Evolutionary conservation across 2,888 invertebrate genomes (phyloP).

Genomic region (Campopleginae sp.): DNA sequence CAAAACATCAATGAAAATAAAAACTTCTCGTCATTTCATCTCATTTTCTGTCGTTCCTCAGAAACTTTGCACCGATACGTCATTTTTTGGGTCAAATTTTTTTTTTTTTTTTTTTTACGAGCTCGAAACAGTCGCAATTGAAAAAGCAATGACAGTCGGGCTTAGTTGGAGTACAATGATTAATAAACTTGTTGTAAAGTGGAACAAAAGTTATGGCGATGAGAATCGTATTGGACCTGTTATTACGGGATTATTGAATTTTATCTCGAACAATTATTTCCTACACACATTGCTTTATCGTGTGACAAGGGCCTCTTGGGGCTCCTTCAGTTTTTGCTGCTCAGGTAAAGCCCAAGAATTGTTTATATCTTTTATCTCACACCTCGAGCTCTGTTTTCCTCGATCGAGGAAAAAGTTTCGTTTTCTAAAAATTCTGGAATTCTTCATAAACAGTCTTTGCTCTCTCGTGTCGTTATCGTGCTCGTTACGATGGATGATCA

Average conservation of each 20-base stretch:
- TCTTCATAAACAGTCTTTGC: background rate
- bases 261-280: slow-evolving; percentile 5
- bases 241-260: background rate
- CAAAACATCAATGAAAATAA: too few species aligned
- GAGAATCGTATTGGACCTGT: slow-evolving; percentile 4
- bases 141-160: background rate
- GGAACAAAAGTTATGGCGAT: background rate
- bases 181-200: slow-evolving; percentile 17
- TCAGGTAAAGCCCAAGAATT: background rate
- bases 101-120: background rate
- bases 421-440: background rate
- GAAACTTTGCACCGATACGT: background rate
- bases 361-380: slow-evolving; percentile 4
- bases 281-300: background rate
- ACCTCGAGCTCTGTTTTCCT: background rate
- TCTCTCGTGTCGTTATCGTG: background rate
- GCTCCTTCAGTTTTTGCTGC: background rate
- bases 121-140: background rate
- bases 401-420: background rate
- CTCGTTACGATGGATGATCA: background rate
- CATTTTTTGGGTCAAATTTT: background rate
- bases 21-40: too few species aligned
- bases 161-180: background rate
- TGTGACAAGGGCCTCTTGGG: background rate
- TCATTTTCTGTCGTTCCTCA: background rate